Evolutionary conservation across 1,140 invertebrate species (phyloP).

Genomic region (Scaptomyza graminum): DNA sequence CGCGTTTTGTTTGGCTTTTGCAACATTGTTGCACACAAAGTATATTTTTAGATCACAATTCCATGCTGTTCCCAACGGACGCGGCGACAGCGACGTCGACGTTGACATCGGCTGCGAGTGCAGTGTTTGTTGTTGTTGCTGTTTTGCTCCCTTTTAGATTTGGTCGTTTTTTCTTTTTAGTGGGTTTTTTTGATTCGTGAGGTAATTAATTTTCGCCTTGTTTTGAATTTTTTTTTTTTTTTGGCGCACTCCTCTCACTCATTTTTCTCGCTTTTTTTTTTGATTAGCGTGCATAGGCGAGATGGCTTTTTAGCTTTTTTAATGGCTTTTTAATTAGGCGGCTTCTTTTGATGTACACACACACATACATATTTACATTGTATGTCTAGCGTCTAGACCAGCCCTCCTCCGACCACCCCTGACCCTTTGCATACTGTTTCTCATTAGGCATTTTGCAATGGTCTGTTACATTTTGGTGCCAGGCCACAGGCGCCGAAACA

Average conservation of each 20-base stretch:
- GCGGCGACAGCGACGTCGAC: slow-evolving; percentile 22
- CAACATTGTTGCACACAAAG: slow-evolving; percentile 73
- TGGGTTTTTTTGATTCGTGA: slow-evolving; percentile 60
- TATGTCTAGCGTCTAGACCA: slow-evolving; percentile 17
- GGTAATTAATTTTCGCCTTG: slow-evolving; percentile 74
- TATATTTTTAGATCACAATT: slow-evolving; percentile 76
- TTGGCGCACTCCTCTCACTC: neutral
- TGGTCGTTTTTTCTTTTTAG: neutral
- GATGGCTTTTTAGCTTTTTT: slow-evolving; percentile 73
- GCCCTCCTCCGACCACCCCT: neutral
- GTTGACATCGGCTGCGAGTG: slow-evolving; percentile 53
- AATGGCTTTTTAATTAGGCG: slow-evolving; percentile 79
- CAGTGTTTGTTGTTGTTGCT: slow-evolving; percentile 44
- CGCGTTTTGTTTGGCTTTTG: slow-evolving; percentile 66
- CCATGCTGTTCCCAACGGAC: slow-evolving; percentile 62
- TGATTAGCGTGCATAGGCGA: slow-evolving; percentile 70
- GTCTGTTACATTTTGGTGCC: slow-evolving; percentile 42
- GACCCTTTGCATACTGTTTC: neutral
- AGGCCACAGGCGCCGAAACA: slow-evolving; percentile 21
- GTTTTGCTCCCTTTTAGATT: slow-evolving; percentile 28
- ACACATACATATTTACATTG: neutral
- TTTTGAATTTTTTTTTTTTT: slow-evolving; percentile 31
- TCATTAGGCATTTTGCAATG: slow-evolving; percentile 40
- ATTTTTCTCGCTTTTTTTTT: slow-evolving; percentile 34
- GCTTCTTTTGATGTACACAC: slow-evolving; percentile 55